Base-by-base conservation (phyloP, 2,888 invertebrate species). In the Drosophila rellima region DNA sequence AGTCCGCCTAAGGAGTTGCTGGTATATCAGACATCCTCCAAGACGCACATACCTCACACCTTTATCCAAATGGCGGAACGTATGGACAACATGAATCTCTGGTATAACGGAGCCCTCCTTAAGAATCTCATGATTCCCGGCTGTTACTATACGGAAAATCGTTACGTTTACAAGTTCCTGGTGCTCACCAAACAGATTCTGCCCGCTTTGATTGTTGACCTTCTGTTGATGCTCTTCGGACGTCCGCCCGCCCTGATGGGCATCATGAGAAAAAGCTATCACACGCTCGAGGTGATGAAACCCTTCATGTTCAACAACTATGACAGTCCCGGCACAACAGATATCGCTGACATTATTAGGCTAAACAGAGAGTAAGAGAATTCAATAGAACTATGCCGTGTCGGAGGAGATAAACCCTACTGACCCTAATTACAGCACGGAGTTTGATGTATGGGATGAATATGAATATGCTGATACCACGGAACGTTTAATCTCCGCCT, bases 281-380 rank as follows among this genome's bases (percentile, higher is more conserved):
- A 47, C 1, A 81, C 84, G 0, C 54, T 87, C 7, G 79, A 82
- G 37, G 88, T 85, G 0, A 79, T 91, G 80, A 60, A 79, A 15
- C 90, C 91, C 2, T 91, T 91, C 6, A 51, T 88, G 57, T 80
- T 84, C 52, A 90, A 88, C 59, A 74, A 78, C 20, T 91, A 80
- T 42, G 57, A 78, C 0, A 80, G 88, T 63, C 51, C 80, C 2
- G 91, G 91, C 2, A 4, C 68, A 2, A 86, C 85, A 0, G 37
- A 87, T 7, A 18, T 61, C 0, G 3, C 80, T 0, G 45, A 67
- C 4, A 8, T 90, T 11, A 1, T 65, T 0, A 5, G 52, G 1
- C 17, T 15, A 1, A 67, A 61, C 7, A 33, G 48, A 1, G 80
- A 81, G 91, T 91, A 70, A 33, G 70, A 18, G 6, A 4, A 2